Percentiles rank a stretch among this genome's conserved stretches.
phyloP scores from a whole-genome alignment of 2,888 invertebrate species.

The Rotaria macrura region DNA sequence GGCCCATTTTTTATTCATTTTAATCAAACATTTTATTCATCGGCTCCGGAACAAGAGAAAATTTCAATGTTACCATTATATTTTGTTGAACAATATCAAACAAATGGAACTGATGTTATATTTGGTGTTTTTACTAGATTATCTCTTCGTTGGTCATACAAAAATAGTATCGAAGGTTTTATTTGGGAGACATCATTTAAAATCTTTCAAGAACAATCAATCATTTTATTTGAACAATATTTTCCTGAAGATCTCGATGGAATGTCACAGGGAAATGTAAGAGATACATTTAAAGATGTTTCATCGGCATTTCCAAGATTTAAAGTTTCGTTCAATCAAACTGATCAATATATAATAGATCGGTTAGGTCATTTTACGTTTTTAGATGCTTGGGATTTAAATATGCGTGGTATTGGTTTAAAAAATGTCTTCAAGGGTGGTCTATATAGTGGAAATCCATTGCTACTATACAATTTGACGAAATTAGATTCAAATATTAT shows the following conservation, averaged over 20 bases:
- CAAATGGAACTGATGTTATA: not conserved
- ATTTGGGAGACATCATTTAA: conserved; percentile 16
- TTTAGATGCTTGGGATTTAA: conserved; percentile 13
- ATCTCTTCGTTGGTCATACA: not conserved
- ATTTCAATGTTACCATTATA: not conserved
- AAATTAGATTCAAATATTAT: not conserved
- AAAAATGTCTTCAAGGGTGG: not conserved
- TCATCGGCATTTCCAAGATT: conserved; percentile 16
- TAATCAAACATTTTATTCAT: conserved; percentile 12
- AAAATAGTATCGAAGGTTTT: not conserved
- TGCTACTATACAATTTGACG: conserved; percentile 9
- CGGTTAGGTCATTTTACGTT: not conserved
- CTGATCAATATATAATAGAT: not conserved
- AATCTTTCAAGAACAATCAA: not conserved
- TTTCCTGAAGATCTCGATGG: not conserved
- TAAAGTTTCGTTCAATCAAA: not conserved
- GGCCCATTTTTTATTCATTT: conserved; percentile 6
- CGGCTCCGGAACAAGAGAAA: not conserved
- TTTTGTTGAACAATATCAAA: not conserved
- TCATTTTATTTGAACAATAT: conserved; percentile 19
- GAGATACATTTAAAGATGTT: not conserved
- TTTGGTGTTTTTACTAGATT: not conserved
- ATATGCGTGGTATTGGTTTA: conserved; percentile 9
- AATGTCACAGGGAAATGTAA: not conserved
- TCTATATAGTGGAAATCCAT: conserved; percentile 1